Percentiles rank a stretch among this genome's conserved stretches.
These are phyloP conservation scores for Agrotis exclamationis DNA, from an alignment of 2,888 invertebrate species.

Conservation along the genomic window DNA sequence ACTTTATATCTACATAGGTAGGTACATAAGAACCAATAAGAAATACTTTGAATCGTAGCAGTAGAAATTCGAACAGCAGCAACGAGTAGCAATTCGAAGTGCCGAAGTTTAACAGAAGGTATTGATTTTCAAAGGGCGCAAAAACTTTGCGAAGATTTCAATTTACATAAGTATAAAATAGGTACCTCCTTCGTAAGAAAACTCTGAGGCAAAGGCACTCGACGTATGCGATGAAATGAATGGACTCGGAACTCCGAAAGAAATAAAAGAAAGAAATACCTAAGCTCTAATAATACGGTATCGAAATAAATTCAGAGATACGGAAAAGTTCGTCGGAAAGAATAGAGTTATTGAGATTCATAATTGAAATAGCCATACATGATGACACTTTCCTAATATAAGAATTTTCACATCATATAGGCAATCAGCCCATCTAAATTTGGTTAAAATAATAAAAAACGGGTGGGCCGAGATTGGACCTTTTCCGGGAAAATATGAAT, in stretches of 20 bases:
- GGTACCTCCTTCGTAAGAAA: slow-evolving; percentile 27
- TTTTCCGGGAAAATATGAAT: too few species aligned
- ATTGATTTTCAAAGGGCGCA: slow-evolving; percentile 49
- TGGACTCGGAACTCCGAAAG: slow-evolving; percentile 35
- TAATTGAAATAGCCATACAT: background rate
- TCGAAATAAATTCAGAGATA: slow-evolving; percentile 24
- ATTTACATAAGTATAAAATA: slow-evolving; percentile 40
- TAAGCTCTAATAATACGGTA: slow-evolving; percentile 22
- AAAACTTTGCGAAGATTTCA: slow-evolving; percentile 41
- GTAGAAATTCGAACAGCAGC: slow-evolving; percentile 1
- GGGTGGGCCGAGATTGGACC: too few species aligned
- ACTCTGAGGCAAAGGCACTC: slow-evolving; percentile 30
- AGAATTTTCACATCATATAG: too few species aligned
- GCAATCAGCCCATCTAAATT: background rate
- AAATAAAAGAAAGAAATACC: slow-evolving; percentile 31
- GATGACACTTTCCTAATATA: too few species aligned
- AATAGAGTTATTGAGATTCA: background rate
- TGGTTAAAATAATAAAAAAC: background rate
- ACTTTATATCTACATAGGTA: background rate
- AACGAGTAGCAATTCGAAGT: slow-evolving; percentile 31
- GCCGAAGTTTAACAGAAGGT: slow-evolving; percentile 29
- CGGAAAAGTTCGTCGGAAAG: background rate
- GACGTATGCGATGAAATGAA: slow-evolving; percentile 27
- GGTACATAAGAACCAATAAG: too few species aligned
- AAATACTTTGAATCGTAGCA: slow-evolving; percentile 4